These are phyloP conservation scores for Corythornis vintsioides DNA, from an alignment of 2,113 vertebrate species.

Conservation along the genomic window DNA sequence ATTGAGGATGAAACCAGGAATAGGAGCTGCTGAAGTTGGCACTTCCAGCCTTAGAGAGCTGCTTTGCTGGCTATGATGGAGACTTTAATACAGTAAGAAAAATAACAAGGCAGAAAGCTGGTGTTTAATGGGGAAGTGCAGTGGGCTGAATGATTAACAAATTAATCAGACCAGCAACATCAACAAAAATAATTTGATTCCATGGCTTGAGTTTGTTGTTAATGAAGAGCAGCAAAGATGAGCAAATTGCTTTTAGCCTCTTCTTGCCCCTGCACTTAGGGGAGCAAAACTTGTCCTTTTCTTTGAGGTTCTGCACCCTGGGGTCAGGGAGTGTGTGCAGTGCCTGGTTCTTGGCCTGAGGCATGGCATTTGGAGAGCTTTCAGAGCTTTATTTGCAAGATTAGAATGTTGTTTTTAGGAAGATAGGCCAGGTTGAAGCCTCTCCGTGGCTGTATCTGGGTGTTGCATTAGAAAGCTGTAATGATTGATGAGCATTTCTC, in stretches of 20 bases:
- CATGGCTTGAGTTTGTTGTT: not conserved
- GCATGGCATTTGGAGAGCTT: not conserved
- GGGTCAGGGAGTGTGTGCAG: not conserved
- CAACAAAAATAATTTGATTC: not conserved
- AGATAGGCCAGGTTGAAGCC: not conserved
- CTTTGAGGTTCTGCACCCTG: not conserved
- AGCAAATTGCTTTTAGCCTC: not conserved
- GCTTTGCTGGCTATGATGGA: not conserved
- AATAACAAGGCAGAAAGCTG: not conserved
- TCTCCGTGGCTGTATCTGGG: not conserved
- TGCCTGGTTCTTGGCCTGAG: not conserved
- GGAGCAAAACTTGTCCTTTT: not conserved
- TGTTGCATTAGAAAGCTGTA: not conserved
- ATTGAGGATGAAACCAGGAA: not conserved
- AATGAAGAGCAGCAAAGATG: not conserved
- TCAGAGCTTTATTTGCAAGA: not conserved
- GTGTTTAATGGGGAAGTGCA: not conserved
- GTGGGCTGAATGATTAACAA: not conserved
- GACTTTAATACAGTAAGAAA: not conserved
- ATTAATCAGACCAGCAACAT: not conserved
- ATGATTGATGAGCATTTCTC: slow-evolving; percentile 19
- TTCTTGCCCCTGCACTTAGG: not conserved
- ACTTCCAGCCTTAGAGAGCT: not conserved
- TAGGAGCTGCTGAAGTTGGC: not conserved
- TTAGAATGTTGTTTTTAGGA: not conserved